Evolutionary conservation across 2,797 vertebrate genomes (phyloP).

Genomic region (Ataeniobius toweri): DNA sequence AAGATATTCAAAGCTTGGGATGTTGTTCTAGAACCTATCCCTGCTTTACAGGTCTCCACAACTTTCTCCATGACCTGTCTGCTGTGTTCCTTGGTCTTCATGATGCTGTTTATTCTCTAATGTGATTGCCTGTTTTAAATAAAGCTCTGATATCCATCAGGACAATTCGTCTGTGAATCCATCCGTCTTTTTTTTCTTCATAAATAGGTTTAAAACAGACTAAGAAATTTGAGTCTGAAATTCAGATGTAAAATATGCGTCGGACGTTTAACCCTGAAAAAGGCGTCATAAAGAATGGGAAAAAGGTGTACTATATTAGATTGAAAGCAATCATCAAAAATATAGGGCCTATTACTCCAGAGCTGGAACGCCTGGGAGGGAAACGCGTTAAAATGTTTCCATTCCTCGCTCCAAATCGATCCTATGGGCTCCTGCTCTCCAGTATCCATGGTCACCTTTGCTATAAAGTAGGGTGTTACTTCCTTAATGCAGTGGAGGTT

Average conservation of each 20-base stretch:
- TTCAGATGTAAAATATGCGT: neutral
- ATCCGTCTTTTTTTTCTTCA: too few species aligned
- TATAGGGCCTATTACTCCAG: conserved; percentile 42
- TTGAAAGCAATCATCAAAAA: conserved; percentile 62
- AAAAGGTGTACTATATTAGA: conserved; percentile 34
- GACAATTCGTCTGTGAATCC: too few species aligned
- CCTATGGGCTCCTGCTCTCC: conserved; percentile 66
- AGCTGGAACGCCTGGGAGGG: conserved; percentile 64
- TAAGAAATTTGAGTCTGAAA: neutral
- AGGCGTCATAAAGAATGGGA: conserved; percentile 58
- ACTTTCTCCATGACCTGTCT: too few species aligned
- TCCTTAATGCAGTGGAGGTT: conserved; percentile 61
- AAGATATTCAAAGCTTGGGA: too few species aligned
- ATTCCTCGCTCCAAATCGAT: conserved; percentile 71
- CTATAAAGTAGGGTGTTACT: conserved; percentile 69
- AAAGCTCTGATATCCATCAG: too few species aligned
- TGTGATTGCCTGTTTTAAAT: too few species aligned
- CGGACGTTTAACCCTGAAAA: conserved; percentile 14
- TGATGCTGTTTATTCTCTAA: too few species aligned
- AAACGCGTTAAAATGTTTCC: conserved; percentile 72
- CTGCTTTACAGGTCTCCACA: too few species aligned
- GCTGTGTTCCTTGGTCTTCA: too few species aligned
- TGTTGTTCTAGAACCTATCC: too few species aligned
- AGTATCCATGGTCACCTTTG: conserved; percentile 75
- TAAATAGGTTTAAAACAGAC: neutral